These are phyloP conservation scores for Elanus axillaris DNA, from an alignment of 2,113 vertebrate species.

Conservation along the genomic window DNA sequence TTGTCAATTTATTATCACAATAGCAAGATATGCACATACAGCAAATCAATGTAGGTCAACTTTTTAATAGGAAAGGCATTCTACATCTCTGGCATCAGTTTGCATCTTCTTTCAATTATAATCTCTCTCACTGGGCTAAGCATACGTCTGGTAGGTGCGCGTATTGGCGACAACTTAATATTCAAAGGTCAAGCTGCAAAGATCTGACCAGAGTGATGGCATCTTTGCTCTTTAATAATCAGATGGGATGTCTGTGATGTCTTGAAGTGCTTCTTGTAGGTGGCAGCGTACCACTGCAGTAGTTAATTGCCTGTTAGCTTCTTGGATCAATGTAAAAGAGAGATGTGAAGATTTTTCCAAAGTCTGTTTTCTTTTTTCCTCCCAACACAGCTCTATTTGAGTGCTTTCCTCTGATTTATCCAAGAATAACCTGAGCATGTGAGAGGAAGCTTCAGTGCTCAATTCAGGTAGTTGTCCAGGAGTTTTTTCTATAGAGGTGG, in stretches of 20 bases:
- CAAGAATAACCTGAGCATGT: slow-evolving; percentile 21
- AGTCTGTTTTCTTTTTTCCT: not conserved
- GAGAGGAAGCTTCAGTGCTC: slow-evolving; percentile 21
- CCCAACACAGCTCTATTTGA: slow-evolving; percentile 15
- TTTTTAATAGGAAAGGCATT: slow-evolving; percentile 35
- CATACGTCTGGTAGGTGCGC: not conserved
- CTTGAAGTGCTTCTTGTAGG: slow-evolving; percentile 47
- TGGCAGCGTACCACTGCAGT: slow-evolving; percentile 33
- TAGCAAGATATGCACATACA: not conserved
- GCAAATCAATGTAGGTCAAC: slow-evolving; percentile 33
- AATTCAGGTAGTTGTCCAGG: not conserved
- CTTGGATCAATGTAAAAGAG: slow-evolving; percentile 44
- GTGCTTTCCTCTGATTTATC: slow-evolving; percentile 38
- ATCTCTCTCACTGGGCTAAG: slow-evolving; percentile 25
- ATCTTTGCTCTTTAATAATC: slow-evolving; percentile 56
- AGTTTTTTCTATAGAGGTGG: not conserved
- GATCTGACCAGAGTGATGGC: not conserved
- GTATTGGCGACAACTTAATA: slow-evolving; percentile 5
- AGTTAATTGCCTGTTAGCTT: slow-evolving; percentile 58
- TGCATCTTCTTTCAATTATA: slow-evolving; percentile 32
- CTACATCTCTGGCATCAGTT: not conserved
- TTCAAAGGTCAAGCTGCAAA: slow-evolving; percentile 55
- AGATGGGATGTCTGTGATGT: slow-evolving; percentile 38
- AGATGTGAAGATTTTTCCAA: slow-evolving; percentile 51
- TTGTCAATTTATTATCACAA: slow-evolving; percentile 40